Conservation (phyloP, 2,797 vertebrate species). For the Spheniscus humboldti region DNA sequence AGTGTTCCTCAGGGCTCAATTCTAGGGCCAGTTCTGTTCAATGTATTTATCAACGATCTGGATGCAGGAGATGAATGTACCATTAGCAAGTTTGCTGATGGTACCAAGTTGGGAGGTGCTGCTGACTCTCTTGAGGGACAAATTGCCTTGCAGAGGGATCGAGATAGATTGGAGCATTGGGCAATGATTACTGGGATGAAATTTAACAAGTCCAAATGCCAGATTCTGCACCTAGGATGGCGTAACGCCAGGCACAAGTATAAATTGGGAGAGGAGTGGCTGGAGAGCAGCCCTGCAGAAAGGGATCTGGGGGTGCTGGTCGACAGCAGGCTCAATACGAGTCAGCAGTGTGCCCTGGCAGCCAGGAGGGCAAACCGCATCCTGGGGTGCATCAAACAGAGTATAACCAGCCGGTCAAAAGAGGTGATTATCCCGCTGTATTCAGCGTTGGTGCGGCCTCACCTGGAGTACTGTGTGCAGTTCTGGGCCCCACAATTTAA, state of each 20-base stretch:
- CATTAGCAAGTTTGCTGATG: background rate
- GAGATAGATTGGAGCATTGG: background rate
- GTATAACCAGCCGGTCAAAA: background rate
- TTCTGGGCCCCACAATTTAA: background rate
- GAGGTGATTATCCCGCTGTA: background rate
- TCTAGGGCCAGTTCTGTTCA: background rate
- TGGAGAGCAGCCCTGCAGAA: background rate
- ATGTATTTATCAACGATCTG: background rate
- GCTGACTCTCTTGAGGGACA: background rate
- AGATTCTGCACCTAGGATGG: background rate
- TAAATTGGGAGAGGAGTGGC: background rate
- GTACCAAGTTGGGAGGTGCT: background rate
- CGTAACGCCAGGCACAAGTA: background rate
- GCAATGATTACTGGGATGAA: background rate
- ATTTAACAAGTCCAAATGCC: background rate
- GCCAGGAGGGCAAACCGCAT: background rate
- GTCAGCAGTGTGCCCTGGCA: background rate
- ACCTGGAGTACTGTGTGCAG: background rate
- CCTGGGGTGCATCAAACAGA: background rate
- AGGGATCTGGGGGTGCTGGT: background rate
- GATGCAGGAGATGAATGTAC: background rate
- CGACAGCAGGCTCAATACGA: fast-evolving
- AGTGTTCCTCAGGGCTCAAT: background rate
- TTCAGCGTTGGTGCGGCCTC: background rate
- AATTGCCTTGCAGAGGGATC: background rate